phyloP scores from a whole-genome alignment of 2,888 invertebrate genomes.

The Drosophila aldrichi region DNA sequence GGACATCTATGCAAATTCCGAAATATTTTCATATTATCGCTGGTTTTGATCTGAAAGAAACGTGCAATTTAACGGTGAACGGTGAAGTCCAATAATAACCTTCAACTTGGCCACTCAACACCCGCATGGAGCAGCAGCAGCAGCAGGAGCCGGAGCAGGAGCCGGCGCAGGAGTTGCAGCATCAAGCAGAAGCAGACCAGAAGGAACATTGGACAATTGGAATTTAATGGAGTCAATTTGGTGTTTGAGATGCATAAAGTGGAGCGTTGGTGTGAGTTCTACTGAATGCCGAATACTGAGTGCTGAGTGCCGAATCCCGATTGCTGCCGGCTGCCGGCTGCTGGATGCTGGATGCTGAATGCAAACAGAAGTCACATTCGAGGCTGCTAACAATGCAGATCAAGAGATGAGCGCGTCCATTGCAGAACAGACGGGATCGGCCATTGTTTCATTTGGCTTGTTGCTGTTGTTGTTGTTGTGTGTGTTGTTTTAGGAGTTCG shows the following conservation, averaged over 20 bases:
- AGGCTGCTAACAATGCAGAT: slow-evolving; percentile 77
- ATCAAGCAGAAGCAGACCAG: slow-evolving; percentile 10
- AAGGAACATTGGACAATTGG: slow-evolving; percentile 73
- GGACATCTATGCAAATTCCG: slow-evolving; percentile 48
- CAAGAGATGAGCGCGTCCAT: slow-evolving; percentile 78
- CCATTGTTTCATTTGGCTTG: slow-evolving; percentile 71
- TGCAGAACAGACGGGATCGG: slow-evolving; percentile 65
- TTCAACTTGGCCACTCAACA: slow-evolving; percentile 30
- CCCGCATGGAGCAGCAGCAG: slow-evolving; percentile 20
- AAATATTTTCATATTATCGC: slow-evolving; percentile 32
- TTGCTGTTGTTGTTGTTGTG: slow-evolving; percentile 22
- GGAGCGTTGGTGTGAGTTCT: slow-evolving; percentile 68
- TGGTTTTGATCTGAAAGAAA: slow-evolving; percentile 16
- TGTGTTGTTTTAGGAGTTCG: slow-evolving; percentile 63
- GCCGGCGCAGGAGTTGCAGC: not conserved
- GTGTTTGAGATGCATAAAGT: slow-evolving; percentile 78
- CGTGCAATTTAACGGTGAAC: slow-evolving; percentile 39
- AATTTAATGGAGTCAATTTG: slow-evolving; percentile 81
- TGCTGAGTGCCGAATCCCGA: slow-evolving; percentile 8
- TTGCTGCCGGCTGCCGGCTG: slow-evolving; percentile 11
- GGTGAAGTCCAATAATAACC: slow-evolving; percentile 46
- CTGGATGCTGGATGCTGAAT: slow-evolving; percentile 56
- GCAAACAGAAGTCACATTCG: slow-evolving; percentile 58
- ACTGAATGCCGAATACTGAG: slow-evolving; percentile 29
- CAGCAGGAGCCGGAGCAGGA: not conserved